Conservation (phyloP, 2,113 vertebrate genomes). For the Haliaeetus leucogaster region DNA sequence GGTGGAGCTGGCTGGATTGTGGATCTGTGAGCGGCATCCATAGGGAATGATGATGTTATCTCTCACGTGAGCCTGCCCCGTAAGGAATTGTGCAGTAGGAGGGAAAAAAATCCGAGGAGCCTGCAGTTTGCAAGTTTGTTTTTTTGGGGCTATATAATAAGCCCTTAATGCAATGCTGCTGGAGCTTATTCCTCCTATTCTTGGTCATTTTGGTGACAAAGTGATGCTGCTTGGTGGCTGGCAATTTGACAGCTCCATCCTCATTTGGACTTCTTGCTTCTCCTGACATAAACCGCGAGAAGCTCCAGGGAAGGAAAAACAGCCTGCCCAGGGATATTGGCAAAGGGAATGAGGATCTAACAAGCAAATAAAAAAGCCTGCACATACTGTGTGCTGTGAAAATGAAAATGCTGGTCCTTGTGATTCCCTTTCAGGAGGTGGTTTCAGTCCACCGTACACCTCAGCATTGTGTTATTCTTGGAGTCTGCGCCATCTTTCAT, state of each 20-base stretch:
- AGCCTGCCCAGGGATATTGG: neutral
- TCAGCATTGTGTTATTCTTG: neutral
- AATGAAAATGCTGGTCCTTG: accelerated
- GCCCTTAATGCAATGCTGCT: neutral
- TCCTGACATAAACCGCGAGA: neutral
- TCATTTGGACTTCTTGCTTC: neutral
- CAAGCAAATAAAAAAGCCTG: neutral
- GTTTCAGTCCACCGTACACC: neutral
- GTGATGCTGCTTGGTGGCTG: neutral
- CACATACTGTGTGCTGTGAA: neutral
- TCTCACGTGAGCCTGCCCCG: neutral
- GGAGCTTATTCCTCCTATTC: neutral
- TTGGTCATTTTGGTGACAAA: neutral
- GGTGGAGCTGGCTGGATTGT: neutral
- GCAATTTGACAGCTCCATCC: neutral
- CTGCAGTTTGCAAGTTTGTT: neutral
- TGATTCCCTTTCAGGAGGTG: neutral
- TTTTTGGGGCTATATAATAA: neutral
- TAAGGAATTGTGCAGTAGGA: neutral
- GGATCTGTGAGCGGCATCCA: neutral
- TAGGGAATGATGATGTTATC: neutral
- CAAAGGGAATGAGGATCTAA: neutral
- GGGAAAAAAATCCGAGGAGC: neutral
- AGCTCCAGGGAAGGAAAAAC: neutral
- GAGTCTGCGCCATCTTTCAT: neutral